phyloP scores from a whole-genome alignment of 2,113 vertebrate genomes.

The Ceyx cyanopectus region DNA sequence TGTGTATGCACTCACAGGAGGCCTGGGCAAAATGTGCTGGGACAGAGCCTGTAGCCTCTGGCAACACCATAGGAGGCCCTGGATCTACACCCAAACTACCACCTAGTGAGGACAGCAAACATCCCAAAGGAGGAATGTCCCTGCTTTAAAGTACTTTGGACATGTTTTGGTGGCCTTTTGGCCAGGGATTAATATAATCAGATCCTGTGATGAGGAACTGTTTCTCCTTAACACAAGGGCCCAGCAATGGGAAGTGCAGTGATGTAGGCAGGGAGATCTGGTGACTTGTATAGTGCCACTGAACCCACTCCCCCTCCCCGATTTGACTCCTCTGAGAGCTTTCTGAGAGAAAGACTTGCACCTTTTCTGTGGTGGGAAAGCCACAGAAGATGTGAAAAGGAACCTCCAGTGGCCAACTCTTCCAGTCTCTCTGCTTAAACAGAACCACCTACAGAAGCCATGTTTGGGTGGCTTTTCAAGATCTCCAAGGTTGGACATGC shows the following conservation, averaged over 20 bases:
- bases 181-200: neutral
- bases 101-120: neutral
- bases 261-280: neutral
- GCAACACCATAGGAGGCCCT: accelerated
- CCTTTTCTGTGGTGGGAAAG: neutral
- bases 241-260: neutral
- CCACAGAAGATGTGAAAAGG: neutral
- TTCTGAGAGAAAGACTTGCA: neutral
- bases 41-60: no score
- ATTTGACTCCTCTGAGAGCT: neutral
- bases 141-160: neutral
- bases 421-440: neutral
- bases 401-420: neutral
- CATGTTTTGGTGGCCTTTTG: neutral
- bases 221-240: neutral
- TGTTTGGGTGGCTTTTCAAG: neutral
- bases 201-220: accelerated
- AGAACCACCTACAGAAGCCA: no score
- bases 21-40: no score
- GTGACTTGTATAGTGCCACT: neutral
- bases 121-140: accelerated
- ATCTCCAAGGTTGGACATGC: no score
- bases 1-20: no score
- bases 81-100: accelerated
- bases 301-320: no score